Evolutionary conservation across 2,888 invertebrate species (phyloP).

Genomic region (Mongoloraphidia duomilia): DNA sequence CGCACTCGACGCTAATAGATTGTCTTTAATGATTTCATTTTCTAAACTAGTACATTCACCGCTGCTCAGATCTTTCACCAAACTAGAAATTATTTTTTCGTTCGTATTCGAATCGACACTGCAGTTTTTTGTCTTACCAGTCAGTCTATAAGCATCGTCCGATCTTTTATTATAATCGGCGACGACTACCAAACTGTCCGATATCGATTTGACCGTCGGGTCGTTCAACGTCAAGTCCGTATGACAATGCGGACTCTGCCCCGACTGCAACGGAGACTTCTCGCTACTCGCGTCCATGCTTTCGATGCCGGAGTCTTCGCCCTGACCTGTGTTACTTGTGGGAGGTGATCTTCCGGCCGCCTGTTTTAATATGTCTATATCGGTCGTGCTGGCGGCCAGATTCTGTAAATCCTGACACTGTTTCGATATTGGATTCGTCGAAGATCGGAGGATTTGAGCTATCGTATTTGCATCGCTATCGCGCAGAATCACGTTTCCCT

Average conservation of each 20-base stretch:
- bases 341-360: constrained; percentile 11
- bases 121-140: constrained; percentile 10
- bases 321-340: constrained; percentile 37
- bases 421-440: too few species aligned
- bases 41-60: constrained; percentile 10
- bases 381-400: too few species aligned
- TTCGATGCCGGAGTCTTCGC: constrained; percentile 84
- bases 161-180: constrained; percentile 12
- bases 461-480: too few species aligned
- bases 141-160: constrained; percentile 4
- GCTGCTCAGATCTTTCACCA: constrained; percentile 21
- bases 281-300: constrained; percentile 90
- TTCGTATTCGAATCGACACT: not conserved
- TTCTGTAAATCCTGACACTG: too few species aligned
- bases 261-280: constrained; percentile 79
- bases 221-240: constrained; percentile 27
- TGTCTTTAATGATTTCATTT: too few species aligned
- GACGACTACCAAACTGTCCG: constrained; percentile 4
- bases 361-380: too few species aligned
- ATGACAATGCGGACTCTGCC: constrained; percentile 47
- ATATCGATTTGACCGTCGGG: constrained; percentile 11
- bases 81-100: not conserved
- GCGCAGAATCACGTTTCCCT: too few species aligned
- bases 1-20: not conserved
- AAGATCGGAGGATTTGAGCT: too few species aligned